Evolutionary conservation across 2,797 vertebrate species (phyloP), one percentile per base, ranked within the genome.

Genomic region (Momotus momota): DNA sequence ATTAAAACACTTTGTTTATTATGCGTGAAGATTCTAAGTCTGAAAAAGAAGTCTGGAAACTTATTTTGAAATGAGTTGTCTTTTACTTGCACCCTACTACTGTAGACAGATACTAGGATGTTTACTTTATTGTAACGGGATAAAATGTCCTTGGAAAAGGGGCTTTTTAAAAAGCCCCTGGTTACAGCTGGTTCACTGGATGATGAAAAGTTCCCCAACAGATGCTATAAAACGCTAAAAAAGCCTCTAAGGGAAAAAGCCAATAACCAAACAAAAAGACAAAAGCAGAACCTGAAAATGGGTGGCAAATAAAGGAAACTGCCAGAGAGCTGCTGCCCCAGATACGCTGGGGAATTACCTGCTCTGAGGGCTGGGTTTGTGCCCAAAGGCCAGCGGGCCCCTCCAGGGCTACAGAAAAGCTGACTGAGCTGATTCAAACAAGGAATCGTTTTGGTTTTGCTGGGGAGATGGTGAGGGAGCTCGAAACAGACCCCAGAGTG

Each of bases 341-440:
- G 25, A 67, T 5, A 41, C 2, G 1, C 10, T 6, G 12, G 12
- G 40, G 31, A 82, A 69, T 6, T 4, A 61, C 51, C 27, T n/a
- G 15, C 27, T 81, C 41, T 70, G 29, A 52, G 0, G 0, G 55
- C 8, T 0, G 0, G 3, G 26, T 48, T 65, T 74, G 62, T 70
- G 38, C 26, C 43, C 0, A 0, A 80, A 86, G 82, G 29, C 25
- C 48, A 66, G 41, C 0, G 1, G 73, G 60, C 20, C 16, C 31
- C 48, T 60, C 15, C 21, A 64, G 13, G 17, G 19, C 17, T 65
- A 16, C 57, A 61, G 38, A 81, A 81, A 23, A 21, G 9, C 25
- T 1, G 0, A 17, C 7, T 9, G 25, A 86, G 29, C 17, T 2
- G 0, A 5, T 70, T 38, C 40, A 83, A 38, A 38, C 2, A 2